Base-by-base conservation (phyloP, 1,140 invertebrate species). In the Helicoverpa zea region DNA sequence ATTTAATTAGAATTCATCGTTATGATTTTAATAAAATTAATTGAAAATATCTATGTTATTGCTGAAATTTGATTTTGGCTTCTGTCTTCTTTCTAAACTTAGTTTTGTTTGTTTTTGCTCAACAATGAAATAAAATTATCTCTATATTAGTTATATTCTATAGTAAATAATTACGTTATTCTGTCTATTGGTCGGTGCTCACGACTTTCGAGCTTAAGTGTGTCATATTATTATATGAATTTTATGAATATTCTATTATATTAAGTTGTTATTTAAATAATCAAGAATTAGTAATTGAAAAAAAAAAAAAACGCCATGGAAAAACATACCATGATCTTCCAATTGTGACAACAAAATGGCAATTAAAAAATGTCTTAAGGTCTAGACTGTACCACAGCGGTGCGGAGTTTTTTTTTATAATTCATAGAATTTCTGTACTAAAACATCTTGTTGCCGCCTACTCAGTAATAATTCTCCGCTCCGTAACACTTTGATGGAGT, bases 31-130 rank as follows among this genome's bases (percentile, higher is more conserved):
- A 13, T 23, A 43, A 43, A 12, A n/a, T n/a, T 64, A 61, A 63
- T 66, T 66, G 14, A 11, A 18, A 23, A 12, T 29, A 58, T 73
- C 12, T 76, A 23, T 30, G 18, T 51, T 63, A 47, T 59, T 10
- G 54, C 72, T 76, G 18, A 63, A 76, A 76, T 76, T 23, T 51
- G 13, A 76, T 76, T 76, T 49, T 63, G 43, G 73, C 58, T 49
- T 76, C 13, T 49, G 11, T 63, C 49, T 76, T 16, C 23, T 13
- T 51, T 1, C 12, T 58, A 12, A 18, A 13, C 11, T 75, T 75
- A 5, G 1, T n/a, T 63, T 43, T 43, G 35, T 43, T 43, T 43
- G 35, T 43, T 43, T 43, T 43, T 43, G 35, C 35, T 43, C 35
- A 43, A 43, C 5, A 43, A 56, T 16, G n/a, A 16, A 16, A 56